A percentile compares a stretch with the other conserved stretches of the same genome.
Evolutionary conservation across 2,888 invertebrate genomes (phyloP).

Genomic region (Drosophila eohydei): DNA sequence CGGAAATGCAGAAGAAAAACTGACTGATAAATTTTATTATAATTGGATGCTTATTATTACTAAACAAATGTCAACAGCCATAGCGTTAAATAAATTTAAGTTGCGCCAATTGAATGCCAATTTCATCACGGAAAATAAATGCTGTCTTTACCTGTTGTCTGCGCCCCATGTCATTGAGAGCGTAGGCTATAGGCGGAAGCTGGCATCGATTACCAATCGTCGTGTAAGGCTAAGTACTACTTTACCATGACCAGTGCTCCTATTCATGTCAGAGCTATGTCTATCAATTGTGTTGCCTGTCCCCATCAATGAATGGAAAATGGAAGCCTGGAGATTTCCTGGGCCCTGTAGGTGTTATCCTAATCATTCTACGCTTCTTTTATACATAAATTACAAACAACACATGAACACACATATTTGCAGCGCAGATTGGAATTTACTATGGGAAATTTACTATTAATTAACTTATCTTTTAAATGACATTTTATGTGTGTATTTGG

Average conservation of each 20-base stretch:
- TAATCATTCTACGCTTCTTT: too few relatives aligned
- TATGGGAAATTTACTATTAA: too few relatives aligned
- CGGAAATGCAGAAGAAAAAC: not conserved
- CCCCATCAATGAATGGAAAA: not conserved
- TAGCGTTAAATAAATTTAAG: slow-evolving; percentile 4
- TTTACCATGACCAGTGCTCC: not conserved
- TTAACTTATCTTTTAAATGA: too few relatives aligned
- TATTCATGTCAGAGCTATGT: not conserved
- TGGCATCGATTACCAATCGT: not conserved
- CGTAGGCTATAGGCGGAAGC: not conserved
- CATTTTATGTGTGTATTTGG: too few relatives aligned
- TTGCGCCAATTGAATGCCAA: not conserved
- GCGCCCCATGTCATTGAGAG: not conserved
- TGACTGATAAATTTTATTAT: slow-evolving; percentile 3
- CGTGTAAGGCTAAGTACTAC: not conserved
- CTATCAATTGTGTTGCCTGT: not conserved
- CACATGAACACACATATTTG: too few relatives aligned
- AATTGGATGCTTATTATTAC: slow-evolving; percentile 19
- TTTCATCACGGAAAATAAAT: not conserved
- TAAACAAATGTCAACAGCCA: not conserved
- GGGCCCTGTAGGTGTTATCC: too few relatives aligned
- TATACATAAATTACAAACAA: too few relatives aligned
- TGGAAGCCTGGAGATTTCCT: not conserved
- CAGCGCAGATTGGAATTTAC: too few relatives aligned
- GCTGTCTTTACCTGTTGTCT: not conserved